phyloP scores from a whole-genome alignment of 2,888 invertebrate species.

The Hirtodrosophila trivittata region DNA sequence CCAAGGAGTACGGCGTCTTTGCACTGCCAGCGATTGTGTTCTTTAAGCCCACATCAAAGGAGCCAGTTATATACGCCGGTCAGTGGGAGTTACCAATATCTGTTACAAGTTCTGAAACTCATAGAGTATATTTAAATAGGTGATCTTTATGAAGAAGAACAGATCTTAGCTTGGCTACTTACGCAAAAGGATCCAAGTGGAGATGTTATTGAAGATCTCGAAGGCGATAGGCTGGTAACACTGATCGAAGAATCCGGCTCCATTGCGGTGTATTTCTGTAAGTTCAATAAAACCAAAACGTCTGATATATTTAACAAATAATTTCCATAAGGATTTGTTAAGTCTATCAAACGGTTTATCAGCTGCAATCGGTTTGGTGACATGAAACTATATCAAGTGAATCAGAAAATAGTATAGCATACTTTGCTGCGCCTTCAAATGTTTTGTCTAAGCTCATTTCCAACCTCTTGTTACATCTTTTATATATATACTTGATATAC shows the following conservation, averaged over 20 bases:
- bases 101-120: not conserved
- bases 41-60: slow-evolving; percentile 93
- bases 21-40: slow-evolving; percentile 95
- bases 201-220: slow-evolving; percentile 94
- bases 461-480: slow-evolving; percentile 13
- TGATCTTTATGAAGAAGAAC: slow-evolving; percentile 93
- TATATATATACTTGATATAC: slow-evolving; percentile 45
- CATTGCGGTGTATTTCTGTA: slow-evolving; percentile 96
- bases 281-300: slow-evolving; percentile 83
- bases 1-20: slow-evolving; percentile 94
- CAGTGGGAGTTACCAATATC: slow-evolving; percentile 70
- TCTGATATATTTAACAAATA: slow-evolving; percentile 48
- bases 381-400: slow-evolving; percentile 42
- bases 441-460: slow-evolving; percentile 11
- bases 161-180: slow-evolving; percentile 94
- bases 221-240: slow-evolving; percentile 90
- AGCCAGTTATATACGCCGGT: slow-evolving; percentile 95
- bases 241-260: slow-evolving; percentile 92
- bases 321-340: slow-evolving; percentile 31
- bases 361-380: slow-evolving; percentile 82
- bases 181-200: slow-evolving; percentile 96
- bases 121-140: slow-evolving; percentile 84
- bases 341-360: slow-evolving; percentile 41
- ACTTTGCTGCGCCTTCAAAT: slow-evolving; percentile 39
- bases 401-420: slow-evolving; percentile 26